A percentile compares a stretch with the other conserved stretches of the same genome.
These are phyloP conservation scores for Callinectes sapidus DNA, from an alignment of 2,888 invertebrate genomes.

Conservation along the genomic window DNA sequence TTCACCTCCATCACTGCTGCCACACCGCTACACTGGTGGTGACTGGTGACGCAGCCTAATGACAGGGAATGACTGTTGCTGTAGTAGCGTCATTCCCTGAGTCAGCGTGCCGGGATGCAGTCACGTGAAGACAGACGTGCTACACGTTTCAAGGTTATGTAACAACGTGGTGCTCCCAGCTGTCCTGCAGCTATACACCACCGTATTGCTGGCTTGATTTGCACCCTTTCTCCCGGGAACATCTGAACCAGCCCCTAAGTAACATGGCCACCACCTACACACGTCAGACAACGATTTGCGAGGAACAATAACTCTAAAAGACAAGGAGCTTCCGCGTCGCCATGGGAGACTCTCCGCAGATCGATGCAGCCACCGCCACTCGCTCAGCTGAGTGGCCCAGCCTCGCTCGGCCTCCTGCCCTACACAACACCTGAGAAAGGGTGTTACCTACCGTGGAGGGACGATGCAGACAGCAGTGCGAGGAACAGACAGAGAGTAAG, in stretches of 20 bases:
- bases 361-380: neutral
- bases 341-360: neutral
- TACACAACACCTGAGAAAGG: neutral
- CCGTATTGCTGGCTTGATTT: neutral
- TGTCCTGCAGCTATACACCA: neutral
- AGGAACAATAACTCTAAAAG: neutral
- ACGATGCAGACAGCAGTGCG: neutral
- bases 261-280: neutral
- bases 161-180: neutral
- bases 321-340: neutral
- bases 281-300: neutral
- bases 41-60: neutral
- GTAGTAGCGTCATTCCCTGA: neutral
- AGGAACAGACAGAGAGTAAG: neutral
- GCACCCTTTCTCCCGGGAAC: neutral
- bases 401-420: neutral
- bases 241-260: neutral
- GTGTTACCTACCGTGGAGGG: neutral
- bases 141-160: neutral
- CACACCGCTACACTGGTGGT: neutral
- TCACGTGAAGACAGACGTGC: neutral
- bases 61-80: neutral
- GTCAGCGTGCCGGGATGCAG: neutral
- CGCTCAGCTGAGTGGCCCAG: neutral
- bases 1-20: neutral